These are phyloP conservation scores for Dissostichus mawsoni DNA, from an alignment of 2,113 vertebrate species.

Conservation along the genomic window DNA sequence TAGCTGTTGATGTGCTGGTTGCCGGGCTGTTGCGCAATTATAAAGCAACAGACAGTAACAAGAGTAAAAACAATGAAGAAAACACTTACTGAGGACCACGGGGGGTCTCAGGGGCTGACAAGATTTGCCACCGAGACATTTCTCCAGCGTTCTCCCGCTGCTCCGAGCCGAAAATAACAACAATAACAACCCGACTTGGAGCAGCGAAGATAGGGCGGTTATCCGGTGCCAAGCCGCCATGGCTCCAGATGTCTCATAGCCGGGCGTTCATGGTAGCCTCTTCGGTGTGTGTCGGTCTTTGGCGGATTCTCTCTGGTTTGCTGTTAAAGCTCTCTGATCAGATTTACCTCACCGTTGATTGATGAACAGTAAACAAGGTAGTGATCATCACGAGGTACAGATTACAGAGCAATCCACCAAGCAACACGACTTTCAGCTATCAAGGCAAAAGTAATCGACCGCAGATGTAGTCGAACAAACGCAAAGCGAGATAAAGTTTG, in stretches of 20 bases:
- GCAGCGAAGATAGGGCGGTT: slow-evolving; percentile 41
- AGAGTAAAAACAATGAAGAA: neutral
- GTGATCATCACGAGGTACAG: slow-evolving; percentile 64
- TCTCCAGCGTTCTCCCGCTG: slow-evolving; percentile 54
- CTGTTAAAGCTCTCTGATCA: neutral
- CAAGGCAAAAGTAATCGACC: slow-evolving; percentile 40
- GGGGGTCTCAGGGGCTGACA: slow-evolving; percentile 71
- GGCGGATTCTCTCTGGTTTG: fast-evolving
- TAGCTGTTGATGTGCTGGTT: neutral
- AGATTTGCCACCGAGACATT: slow-evolving; percentile 50
- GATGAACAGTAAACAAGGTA: neutral
- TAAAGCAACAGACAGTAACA: neutral
- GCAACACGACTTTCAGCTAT: neutral
- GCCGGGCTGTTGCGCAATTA: slow-evolving; percentile 13
- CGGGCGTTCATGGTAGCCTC: neutral
- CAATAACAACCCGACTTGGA: slow-evolving; percentile 67
- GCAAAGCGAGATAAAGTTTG: neutral
- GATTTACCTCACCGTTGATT: neutral
- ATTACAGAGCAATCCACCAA: slow-evolving; percentile 28
- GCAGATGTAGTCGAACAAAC: slow-evolving; percentile 19
- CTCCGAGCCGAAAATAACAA: slow-evolving; percentile 49
- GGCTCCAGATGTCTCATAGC: slow-evolving; percentile 70
- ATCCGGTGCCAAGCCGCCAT: slow-evolving; percentile 73
- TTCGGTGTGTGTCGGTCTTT: neutral
- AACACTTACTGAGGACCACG: slow-evolving; percentile 84